Evolutionary conservation across 2,888 invertebrate species (phyloP).

Genomic region (Camptogramma bilineatum): DNA sequence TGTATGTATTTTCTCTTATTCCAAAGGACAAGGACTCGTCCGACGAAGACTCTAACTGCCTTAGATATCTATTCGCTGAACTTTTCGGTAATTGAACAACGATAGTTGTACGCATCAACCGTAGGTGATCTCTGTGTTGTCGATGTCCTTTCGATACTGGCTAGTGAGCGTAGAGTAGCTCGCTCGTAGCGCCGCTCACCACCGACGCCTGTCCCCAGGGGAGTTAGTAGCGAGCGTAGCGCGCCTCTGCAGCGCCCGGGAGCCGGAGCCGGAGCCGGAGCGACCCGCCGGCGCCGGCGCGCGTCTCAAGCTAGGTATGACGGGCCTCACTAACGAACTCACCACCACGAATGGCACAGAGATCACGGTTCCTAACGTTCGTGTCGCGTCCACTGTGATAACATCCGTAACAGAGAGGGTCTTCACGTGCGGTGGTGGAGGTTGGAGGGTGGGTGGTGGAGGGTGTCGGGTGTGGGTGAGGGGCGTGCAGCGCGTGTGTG

Average conservation of each 20-base stretch:
- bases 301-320: constrained; percentile 54
- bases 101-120: constrained; percentile 58
- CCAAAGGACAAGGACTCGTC: constrained; percentile 79
- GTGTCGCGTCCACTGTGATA: constrained; percentile 45
- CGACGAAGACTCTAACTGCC: constrained; percentile 88
- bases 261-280: constrained; percentile 30
- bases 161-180: constrained; percentile 56
- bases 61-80: constrained; percentile 89
- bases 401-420: constrained; percentile 46
- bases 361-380: constrained; percentile 56
- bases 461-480: constrained; percentile 46
- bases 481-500: constrained; percentile 44
- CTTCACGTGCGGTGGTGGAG: constrained; percentile 46
- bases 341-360: constrained; percentile 54
- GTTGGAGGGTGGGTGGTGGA: constrained; percentile 13
- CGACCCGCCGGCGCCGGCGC: constrained; percentile 36
- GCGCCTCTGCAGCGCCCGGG: constrained; percentile 58
- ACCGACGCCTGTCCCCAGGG: constrained; percentile 69
- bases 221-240: constrained; percentile 71
- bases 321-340: constrained; percentile 41
- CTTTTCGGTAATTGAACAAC: constrained; percentile 85
- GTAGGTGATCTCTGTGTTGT: constrained; percentile 79
- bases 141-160: constrained; percentile 70
- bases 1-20: constrained; percentile 72
- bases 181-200: constrained; percentile 37